Conservation (phyloP, 2,113 vertebrate species). For the Pangasianodon hypophthalmus region DNA sequence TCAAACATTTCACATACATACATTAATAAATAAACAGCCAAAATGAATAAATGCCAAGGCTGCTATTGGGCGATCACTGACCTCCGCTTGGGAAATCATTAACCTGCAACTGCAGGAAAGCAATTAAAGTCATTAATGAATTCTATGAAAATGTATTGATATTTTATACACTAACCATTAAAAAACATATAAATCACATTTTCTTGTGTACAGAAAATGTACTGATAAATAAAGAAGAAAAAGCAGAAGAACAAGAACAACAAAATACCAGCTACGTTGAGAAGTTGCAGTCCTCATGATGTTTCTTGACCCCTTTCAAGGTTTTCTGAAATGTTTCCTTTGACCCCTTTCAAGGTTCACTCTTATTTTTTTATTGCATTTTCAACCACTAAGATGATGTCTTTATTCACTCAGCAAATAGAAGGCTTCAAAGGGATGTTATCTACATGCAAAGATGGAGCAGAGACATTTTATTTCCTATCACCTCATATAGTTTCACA, state of each 20-base stretch:
- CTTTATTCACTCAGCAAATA: slow-evolving; percentile 26
- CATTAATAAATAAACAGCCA: background rate
- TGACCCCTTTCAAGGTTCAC: background rate
- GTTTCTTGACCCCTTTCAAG: too few species aligned
- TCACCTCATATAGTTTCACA: slow-evolving; percentile 4
- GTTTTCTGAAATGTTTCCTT: background rate
- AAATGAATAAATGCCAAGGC: background rate
- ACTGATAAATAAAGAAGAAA: background rate
- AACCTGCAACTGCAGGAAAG: background rate
- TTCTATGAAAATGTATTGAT: background rate
- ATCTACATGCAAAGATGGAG: background rate
- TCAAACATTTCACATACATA: too few species aligned
- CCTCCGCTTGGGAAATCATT: background rate
- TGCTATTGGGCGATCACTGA: background rate
- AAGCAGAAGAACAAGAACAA: background rate
- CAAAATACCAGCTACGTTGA: background rate
- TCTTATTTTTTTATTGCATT: slow-evolving; percentile 19
- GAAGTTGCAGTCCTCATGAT: background rate
- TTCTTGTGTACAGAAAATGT: background rate
- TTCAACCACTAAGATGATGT: slow-evolving; percentile 3
- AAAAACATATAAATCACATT: background rate
- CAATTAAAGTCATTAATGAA: background rate
- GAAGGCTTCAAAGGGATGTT: background rate
- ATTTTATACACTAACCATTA: background rate
- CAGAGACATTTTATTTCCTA: background rate